Base-by-base conservation (phyloP, 2,888 invertebrate species). In the Catocala nupta region DNA sequence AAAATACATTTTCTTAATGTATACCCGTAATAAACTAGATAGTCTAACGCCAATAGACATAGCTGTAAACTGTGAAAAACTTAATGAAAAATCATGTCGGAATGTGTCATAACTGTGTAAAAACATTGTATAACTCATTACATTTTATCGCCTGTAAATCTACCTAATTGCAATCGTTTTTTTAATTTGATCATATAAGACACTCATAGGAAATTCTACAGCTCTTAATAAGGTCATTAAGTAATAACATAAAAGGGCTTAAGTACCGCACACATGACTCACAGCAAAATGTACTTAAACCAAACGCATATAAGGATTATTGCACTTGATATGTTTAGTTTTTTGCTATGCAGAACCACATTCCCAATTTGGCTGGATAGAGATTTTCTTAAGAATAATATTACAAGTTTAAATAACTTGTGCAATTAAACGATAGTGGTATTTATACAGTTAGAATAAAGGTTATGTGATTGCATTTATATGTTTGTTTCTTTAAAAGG, bases 301-400 rank as follows among this genome's bases (percentile, higher is more conserved):
- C 0, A n/a, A 25, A 44, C 54, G 33, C 1, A 9, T 2, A 45
- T 59, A 77, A 66, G 57, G 50, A 33, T 50, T 54, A 52, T 68
- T 68, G 42, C 58, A 75, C 55, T 68, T 12, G 63, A 67, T 75
- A 65, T 69, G 62, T 71, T 70, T 39, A 63, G 66, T 73, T 71
- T 77, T 72, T 78, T 75, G 71, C 70, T 67, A 72, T 69, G 59
- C 75, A 77, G 77, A 71, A 80, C 81, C 71, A 84, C 84, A 84
- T 84, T 84, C 84, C 83, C 72, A 78, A 81, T 86, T 87, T 81
- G 84, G 86, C 63, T 73, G 80, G 78, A 83, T 84, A 80, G 80
- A 80, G 77, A 83, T 82, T 81, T 76, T 81, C 80, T 78, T 76
- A 74, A 69, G 70, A 80, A 77, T 65, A 49, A 66, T 62, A 53